These are phyloP conservation scores for Furnarius figulus DNA, from an alignment of 2,113 vertebrate genomes.

Conservation along the genomic window DNA sequence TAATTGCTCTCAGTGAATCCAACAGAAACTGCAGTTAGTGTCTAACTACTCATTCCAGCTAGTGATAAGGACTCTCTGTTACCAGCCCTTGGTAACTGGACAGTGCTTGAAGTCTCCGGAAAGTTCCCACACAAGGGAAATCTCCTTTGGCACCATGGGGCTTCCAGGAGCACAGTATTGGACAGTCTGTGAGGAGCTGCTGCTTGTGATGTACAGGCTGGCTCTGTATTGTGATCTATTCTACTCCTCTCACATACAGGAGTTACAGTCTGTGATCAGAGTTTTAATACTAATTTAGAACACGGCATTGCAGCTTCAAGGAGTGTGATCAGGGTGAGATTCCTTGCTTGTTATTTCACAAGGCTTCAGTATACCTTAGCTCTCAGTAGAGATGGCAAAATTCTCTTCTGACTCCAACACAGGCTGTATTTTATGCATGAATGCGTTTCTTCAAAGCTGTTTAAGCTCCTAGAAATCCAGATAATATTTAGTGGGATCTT, in stretches of 20 bases:
- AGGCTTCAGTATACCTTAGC: neutral
- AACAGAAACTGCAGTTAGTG: slow-evolving; percentile 2
- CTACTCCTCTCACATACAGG: neutral
- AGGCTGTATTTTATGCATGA: neutral
- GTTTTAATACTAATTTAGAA: neutral
- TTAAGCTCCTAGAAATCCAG: neutral
- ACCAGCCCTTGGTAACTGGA: neutral
- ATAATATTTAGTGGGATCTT: neutral
- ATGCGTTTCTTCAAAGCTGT: neutral
- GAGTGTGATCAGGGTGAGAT: neutral
- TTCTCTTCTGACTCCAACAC: neutral
- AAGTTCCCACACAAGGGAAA: neutral
- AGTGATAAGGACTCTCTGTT: neutral
- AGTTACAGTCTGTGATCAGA: neutral
- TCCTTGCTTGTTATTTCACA: neutral
- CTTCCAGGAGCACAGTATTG: neutral
- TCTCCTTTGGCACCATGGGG: neutral
- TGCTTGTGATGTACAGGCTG: neutral
- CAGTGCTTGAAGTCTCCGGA: neutral
- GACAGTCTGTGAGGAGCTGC: neutral
- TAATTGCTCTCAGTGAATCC: neutral
- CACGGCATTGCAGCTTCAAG: neutral
- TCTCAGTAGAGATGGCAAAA: neutral
- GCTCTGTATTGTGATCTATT: neutral
- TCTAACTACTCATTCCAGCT: neutral